Base-by-base conservation (phyloP, 2,113 vertebrate species). In the Amphiprion ocellaris region DNA sequence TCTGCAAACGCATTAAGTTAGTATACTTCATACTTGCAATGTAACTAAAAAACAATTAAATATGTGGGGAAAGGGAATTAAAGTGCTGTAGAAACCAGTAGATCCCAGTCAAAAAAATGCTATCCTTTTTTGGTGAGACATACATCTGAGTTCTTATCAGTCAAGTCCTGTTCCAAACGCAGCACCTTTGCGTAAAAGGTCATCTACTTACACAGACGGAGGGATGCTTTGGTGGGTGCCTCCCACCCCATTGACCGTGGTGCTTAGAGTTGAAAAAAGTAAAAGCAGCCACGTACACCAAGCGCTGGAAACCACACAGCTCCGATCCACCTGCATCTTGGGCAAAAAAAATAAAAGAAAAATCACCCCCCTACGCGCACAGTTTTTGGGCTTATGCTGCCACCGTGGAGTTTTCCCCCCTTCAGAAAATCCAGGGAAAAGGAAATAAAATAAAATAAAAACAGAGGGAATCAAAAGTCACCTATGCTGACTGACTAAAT, bases 201-300 rank as follows among this genome's bases (percentile, higher is more conserved):
- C 55, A 23, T 74, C 83, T 88, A 98, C 98, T 99, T 95, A 99
- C 98, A 99, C 97, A 26, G 97, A 96, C 61, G 97, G 93, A 82
- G 98, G 97, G 88, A 99, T 99, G 94, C 96, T 97, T 92, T 98
- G 97, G 92, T 98, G 96, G 68, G 95, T 95, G 89, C 94, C 95
- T 90, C 93, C 95, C 92, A 93, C 94, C 79, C 91, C 92, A 82
- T 91, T 92, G 87, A 95, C 90, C 84, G 94, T 82, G 67, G 90
- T 81, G 87, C 91, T 94, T 21, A 96, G 93, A 90, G 95, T 95
- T 89, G 94, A 93, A 89, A 94, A 96, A 91, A 96, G 92, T 89
- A 96, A 65, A 71, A 96, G 79, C 69, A 93, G 90, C 88, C 87
- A 84, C 4, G 85, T 61, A 80, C 89, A 66, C 74, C 90, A 86